Base-by-base conservation (phyloP, 2,797 vertebrate genomes). In the Todus mexicanus region DNA sequence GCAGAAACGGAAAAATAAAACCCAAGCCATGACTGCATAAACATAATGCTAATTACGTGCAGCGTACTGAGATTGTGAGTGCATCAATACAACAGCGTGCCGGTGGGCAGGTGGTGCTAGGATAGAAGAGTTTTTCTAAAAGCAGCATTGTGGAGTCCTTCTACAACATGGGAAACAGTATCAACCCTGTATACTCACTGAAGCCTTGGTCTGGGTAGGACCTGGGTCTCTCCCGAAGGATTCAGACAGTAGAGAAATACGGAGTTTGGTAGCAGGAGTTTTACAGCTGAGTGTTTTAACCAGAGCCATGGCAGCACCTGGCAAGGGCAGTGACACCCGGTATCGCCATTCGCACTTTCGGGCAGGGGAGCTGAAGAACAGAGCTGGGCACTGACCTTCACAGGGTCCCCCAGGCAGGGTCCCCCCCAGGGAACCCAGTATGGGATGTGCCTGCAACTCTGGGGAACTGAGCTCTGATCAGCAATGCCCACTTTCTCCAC, bases 221-320 rank as follows among this genome's bases (percentile, higher is more conserved):
- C n/a, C 48, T 45, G 59, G 7, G 22, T 84, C 29, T 64, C 63
- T 89, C 33, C 33, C 35, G 16, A 29, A 69, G 14, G 31, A 43
- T 59, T 59, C 53, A 68, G 18, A 29, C n/a, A 56, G 53, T 0
- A 53, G 2, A 63, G 37, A 37, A 81, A 56, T 0, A 0, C 7
- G 26, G 38, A 3, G n/a, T 69, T 60, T 35, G 47, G 23, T 4
- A 35, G 54, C 37, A 53, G 42, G 31, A 54, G n/a, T 57, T 84
- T 65, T 33, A 50, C 35, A 50, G 33, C 29, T 21, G 22, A 43
- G 7, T 18, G 66, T 60, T 81, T 81, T 75, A 64, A 78, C 18
- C 45, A 75, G 21, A 84, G 12, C 12, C 13, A 21, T 37, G 50
- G 31, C 11, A 79, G 35, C 68, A 65, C 12, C 42, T 42, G 65